Conservation (phyloP, 2,797 vertebrate species). For the Clarias fuscus region DNA sequence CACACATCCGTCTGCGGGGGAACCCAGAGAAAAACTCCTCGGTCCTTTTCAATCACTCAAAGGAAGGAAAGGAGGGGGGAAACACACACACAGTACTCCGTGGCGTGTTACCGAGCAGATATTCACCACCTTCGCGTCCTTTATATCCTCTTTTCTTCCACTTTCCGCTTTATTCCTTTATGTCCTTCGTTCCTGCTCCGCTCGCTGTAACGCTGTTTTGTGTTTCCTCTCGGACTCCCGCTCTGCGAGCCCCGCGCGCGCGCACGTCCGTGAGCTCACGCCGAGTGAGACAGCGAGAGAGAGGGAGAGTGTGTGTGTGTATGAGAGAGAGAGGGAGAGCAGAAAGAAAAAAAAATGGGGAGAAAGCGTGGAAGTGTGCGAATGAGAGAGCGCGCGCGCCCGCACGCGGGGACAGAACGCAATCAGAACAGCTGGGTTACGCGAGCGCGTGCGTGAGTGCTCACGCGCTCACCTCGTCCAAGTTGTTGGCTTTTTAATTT, state of each 20-base stretch:
- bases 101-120: background rate
- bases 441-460: background rate
- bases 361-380: background rate
- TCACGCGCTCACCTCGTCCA: background rate
- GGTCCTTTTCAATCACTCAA: background rate
- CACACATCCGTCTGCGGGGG: background rate
- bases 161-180: background rate
- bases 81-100: background rate
- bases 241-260: constrained; percentile 6
- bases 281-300: background rate
- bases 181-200: constrained; percentile 27
- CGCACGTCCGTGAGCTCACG: background rate
- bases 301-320: background rate
- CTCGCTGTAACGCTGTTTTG: constrained; percentile 17
- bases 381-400: background rate
- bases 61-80: background rate
- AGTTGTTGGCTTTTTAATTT: background rate
- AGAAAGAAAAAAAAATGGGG: background rate
- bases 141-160: background rate
- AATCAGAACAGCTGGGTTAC: background rate
- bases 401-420: background rate
- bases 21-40: background rate
- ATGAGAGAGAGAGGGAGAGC: background rate
- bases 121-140: background rate
- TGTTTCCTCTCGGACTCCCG: constrained; percentile 18